Evolutionary conservation across 2,888 invertebrate genomes (phyloP).

Genomic region (Bellardia pandia): DNA sequence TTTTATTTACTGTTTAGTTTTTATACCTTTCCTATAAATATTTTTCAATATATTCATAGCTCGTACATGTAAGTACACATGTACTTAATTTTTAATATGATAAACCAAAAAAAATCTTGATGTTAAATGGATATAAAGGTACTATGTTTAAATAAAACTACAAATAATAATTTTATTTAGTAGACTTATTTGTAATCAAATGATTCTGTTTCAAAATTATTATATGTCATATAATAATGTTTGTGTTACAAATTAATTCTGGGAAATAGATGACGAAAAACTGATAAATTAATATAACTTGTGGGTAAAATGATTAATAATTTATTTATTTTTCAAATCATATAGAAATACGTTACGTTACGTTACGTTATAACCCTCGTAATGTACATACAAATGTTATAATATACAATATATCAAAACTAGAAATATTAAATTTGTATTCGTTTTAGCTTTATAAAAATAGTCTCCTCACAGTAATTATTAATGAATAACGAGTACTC

Average conservation of each 20-base stretch:
- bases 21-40: background rate
- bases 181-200: too few relatives aligned
- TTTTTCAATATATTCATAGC: background rate
- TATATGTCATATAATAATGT: too few relatives aligned
- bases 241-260: too few relatives aligned
- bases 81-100: slow-evolving; percentile 6
- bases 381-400: background rate
- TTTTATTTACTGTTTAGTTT: background rate
- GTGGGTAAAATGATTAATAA: too few relatives aligned
- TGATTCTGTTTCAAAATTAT: too few relatives aligned
- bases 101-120: background rate
- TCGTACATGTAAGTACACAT: background rate
- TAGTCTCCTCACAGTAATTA: background rate
- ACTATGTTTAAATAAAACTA: background rate
- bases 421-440: background rate
- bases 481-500: slow-evolving; percentile 1
- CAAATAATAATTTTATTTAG: too few relatives aligned
- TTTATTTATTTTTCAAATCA: too few relatives aligned
- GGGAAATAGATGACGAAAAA: too few relatives aligned
- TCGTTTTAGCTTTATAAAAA: background rate
- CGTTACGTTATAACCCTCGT: background rate
- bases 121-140: background rate
- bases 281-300: too few relatives aligned
- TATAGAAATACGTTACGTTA: too few relatives aligned
- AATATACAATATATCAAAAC: background rate